Base-by-base conservation (phyloP, 1,140 invertebrate genomes). In the Elysia chlorotica region DNA sequence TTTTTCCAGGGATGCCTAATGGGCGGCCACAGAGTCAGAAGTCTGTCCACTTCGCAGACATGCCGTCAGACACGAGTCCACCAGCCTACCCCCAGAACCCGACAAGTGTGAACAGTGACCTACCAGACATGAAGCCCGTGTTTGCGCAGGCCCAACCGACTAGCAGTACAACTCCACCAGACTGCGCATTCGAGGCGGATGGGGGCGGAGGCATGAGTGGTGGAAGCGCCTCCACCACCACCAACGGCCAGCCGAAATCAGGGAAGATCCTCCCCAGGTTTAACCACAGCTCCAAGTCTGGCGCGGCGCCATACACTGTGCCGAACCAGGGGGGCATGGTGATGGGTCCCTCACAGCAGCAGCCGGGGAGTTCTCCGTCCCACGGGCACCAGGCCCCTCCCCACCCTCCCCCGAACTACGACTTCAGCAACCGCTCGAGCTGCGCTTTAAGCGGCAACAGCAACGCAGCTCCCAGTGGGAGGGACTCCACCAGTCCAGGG, bases 271-370 rank as follows among this genome's bases (percentile, higher is more conserved):
- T 84, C 71, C 81, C 82, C 14, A 73, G 81, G 5, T 72, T 81
- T 6, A 79, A 76, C 19, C 81, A 78, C 76, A 61, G 74, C 63
- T 78, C 80, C 69, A 83, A 83, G 74, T 76, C 80, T 30, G 82
- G 82, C 41, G 78, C 82, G 17, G 83, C 82, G n/a, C 83, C 83
- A 0, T 85, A 85, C 68, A 85, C 81, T 56, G 81, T 85, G 53
- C 83, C 83, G 54, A 78, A 74, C 62, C 80, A 77, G 63, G 74
- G 77, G 57, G 81, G 75, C 23, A 73, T 31, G 31, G 63, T 66
- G 19, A 69, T 66, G 17, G 59, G 59, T 2, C n/a, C 53, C 65
- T 28, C n/a, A 10, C n/a, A 28, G n/a, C 14, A 65, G 59, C 1
- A 41, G 38, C 25, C 41, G 10, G 10, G n/a, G n/a, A n/a, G n/a